Base-by-base conservation (phyloP, 2,888 invertebrate genomes). In the Theodoxus fluviatilis region DNA sequence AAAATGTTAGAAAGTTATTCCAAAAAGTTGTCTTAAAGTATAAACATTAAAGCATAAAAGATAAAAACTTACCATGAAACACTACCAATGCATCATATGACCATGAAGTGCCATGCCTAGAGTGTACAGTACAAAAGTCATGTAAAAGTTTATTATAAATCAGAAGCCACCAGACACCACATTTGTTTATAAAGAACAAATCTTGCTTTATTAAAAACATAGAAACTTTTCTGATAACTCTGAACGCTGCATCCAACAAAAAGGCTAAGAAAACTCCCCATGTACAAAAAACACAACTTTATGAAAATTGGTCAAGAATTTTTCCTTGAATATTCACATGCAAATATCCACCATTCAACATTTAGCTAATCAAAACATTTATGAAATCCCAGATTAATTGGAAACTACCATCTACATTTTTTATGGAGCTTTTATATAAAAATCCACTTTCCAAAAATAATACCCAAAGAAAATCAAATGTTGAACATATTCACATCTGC, bases 241-340 rank as follows among this genome's bases (percentile, higher is more conserved):
- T 70, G 69, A 77, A 77, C 75, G 74, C 75, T 74, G 76, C 75
- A 76, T 78, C 73, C 74, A 80, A 80, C 79, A 79, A 80, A 80
- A 78, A 75, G 77, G 78, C 76, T 78, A 79, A 79, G 73, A 78
- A 80, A 80, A 76, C 77, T 75, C 79, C 79, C 79, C n/a, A n/a
- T n/a, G 77, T 77, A 77, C 79, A 80, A 78, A 80, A 78, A 79
- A 80, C 78, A 79, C 76, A 79, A 79, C 70, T 73, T 73, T 76
- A 80, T 77, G 78, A 79, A 75, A 75, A 77, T 77, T 78, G 78
- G 78, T 77, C 78, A 72, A 71, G 68, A 74, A 67, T 68, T 57
- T 72, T n/a, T n/a, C n/a, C 59, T 63, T 59, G 55, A 67, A 70
- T 63, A 68, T 40, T 47, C 55, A 68, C 61, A 71, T 59, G 67